Percentiles rank a stretch among this genome's conserved stretches.
Conservation (phyloP, 2,888 invertebrate species). For the Watsonalla cultraria region DNA sequence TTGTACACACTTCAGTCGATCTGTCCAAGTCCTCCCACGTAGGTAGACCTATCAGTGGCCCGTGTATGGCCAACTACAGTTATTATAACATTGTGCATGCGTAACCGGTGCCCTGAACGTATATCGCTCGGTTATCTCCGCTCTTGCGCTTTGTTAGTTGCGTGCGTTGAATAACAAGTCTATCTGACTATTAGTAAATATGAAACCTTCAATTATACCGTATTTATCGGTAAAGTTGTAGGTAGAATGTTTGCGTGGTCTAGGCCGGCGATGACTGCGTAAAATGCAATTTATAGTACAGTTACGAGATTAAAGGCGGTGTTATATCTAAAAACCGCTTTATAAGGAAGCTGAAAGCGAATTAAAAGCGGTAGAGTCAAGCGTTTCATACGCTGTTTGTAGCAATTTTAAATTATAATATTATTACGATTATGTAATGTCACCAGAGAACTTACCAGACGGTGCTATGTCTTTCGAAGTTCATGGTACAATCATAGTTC, state of each 20-base stretch:
- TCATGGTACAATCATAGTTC: too few relatives aligned
- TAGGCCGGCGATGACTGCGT: slow-evolving; percentile 13
- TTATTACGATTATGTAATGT: too few relatives aligned
- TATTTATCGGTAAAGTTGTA: slow-evolving; percentile 38
- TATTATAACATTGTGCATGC: slow-evolving; percentile 54
- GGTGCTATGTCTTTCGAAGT: too few relatives aligned
- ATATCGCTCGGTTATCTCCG: slow-evolving; percentile 57
- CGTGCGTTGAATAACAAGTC: slow-evolving; percentile 70
- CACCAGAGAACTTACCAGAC: too few relatives aligned
- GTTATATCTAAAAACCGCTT: slow-evolving; percentile 28
- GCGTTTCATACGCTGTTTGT: slow-evolving; percentile 23
- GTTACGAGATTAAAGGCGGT: slow-evolving; percentile 24
- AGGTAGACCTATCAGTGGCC: slow-evolving; percentile 18
- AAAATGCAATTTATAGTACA: slow-evolving; percentile 29
- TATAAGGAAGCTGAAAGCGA: slow-evolving; percentile 30
- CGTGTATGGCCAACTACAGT: slow-evolving; percentile 49
- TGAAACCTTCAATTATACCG: slow-evolving; percentile 54
- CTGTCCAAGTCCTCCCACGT: too few relatives aligned
- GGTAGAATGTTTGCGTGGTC: slow-evolving; percentile 13
- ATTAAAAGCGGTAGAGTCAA: slow-evolving; percentile 18
- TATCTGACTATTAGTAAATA: slow-evolving; percentile 65
- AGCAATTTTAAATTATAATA: slow-evolving; percentile 30
- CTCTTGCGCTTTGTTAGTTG: slow-evolving; percentile 65
- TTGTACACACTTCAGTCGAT: too few relatives aligned
- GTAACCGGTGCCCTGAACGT: slow-evolving; percentile 44